Evolutionary conservation across 1,140 invertebrate genomes (phyloP), one percentile per base, ranked within the genome.

Genomic region (Uloborus diversus): DNA sequence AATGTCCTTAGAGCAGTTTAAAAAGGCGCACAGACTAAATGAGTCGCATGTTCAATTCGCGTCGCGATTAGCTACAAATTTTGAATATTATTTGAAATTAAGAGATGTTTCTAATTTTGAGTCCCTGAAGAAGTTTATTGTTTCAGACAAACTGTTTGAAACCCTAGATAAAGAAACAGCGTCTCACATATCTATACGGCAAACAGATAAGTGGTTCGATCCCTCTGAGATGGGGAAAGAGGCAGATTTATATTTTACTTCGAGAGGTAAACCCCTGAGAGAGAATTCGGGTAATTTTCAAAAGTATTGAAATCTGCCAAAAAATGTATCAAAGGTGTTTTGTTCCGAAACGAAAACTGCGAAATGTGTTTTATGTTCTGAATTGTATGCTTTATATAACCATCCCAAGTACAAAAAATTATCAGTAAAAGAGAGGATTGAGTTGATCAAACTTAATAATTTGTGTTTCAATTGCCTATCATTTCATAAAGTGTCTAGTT

Each of bases 31-130:
- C 32, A n/a, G n/a, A n/a, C n/a, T n/a, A 62, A 62, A 35, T 62
- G 1, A 62, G 37, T 14, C n/a, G n/a, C 30, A 62, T 37, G n/a
- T 35, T 5, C 59, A 62, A 35, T 62, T 62, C 20, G 30, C 59
- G n/a, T 62, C n/a, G 32, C 14, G 59, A n/a, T 62, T 35, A 11
- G 20, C 30, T 20, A 20, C 59, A n/a, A 62, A 20, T 4, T 62
- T 62, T 23, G 32, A 62, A 35, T 62, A 62, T 35, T 62, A 62
- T 37, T 62, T 37, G 37, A 62, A 62, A 33, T 62, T 62, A 33
- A 62, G 30, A 20, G 14, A 62, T 20, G 59, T 62, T 17, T 33
- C 14, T 3, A 0, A 62, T 62, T 62, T 62, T 62, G 59, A 62
- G 30, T 35, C n/a, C n/a, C 23, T 35, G 37, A 62, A 62, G n/a